Conservation (phyloP, 2,888 invertebrate genomes). For the Thymelicus acteon region DNA sequence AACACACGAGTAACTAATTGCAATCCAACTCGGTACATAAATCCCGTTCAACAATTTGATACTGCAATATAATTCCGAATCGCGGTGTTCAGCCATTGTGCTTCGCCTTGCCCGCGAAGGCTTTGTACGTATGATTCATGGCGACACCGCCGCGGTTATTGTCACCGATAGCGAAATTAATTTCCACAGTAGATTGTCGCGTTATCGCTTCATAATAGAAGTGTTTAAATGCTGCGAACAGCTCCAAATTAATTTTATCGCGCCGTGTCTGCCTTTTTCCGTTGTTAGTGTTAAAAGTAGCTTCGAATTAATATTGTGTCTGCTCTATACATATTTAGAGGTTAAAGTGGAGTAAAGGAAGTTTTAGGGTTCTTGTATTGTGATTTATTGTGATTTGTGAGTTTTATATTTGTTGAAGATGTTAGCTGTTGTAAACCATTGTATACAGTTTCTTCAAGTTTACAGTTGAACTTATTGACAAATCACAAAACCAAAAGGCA, state of each 20-base stretch:
- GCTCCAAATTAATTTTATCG: constrained; percentile 57
- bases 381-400: background rate
- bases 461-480: no score
- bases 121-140: constrained; percentile 78
- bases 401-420: background rate
- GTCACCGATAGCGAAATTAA: constrained; percentile 77
- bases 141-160: constrained; percentile 65
- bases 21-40: constrained; percentile 75
- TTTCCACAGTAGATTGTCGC: constrained; percentile 65
- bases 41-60: constrained; percentile 62
- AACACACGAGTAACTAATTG: constrained; percentile 67
- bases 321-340: background rate
- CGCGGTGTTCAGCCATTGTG: constrained; percentile 45
- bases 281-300: background rate
- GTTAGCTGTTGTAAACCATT: no score
- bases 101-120: constrained; percentile 65
- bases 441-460: no score
- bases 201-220: constrained; percentile 59
- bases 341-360: background rate
- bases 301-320: background rate
- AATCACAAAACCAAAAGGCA: no score
- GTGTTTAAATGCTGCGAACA: constrained; percentile 63
- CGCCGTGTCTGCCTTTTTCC: background rate
- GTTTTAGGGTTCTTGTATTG: background rate
- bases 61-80: constrained; percentile 59